Base-by-base conservation (phyloP, 2,888 invertebrate genomes). In the Saturnia pavonia region DNA sequence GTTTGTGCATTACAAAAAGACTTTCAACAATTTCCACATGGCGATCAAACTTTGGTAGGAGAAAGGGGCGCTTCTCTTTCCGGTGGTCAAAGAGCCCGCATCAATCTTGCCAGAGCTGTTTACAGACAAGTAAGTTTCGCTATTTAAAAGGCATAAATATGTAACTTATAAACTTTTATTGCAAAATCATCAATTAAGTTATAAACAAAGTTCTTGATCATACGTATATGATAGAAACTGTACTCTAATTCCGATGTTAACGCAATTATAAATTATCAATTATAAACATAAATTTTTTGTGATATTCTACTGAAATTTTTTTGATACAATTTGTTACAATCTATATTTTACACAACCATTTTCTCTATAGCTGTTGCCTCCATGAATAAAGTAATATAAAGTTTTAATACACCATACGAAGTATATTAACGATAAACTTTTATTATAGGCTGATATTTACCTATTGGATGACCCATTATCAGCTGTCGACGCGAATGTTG, bases 401-500 rank as follows among this genome's bases (percentile, higher is more conserved):
- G 14, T 45, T 12, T 12, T 45, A 0, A 9, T 8, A 45, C 25
- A 25, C 25, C 11, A 57, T 22, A 57, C 12, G 9, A 25, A 12
- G 27, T 60, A 25, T 25, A 27, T 4, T 60, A 60, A 60, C 3
- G 57, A 14, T 60, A 60, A 60, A 60, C 14, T 1, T 60, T 68
- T 45, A 71, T 76, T 79, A 48, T 79, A 94, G 94, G 96, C 97
- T 0, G 97, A 97, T 78, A 94, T 98, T 25, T 97, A 97, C 82
- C 91, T 97, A 12, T 85, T 97, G 73, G 97, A 98, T 80, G 97
- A 98, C 86, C 97, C 97, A 0, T 89, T 98, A 54, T 97, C 97
- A 60, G 97, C 97, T 0, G 97, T 97, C 11, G 98, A 98, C 82
- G 94, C 96, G 0, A 95, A 96, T 75, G 97, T 97, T 0, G 96